A percentile compares a stretch with the other conserved stretches of the same genome.
These are phyloP conservation scores for Brachystomella parvula DNA, from an alignment of 1,140 invertebrate genomes.

Conservation along the genomic window DNA sequence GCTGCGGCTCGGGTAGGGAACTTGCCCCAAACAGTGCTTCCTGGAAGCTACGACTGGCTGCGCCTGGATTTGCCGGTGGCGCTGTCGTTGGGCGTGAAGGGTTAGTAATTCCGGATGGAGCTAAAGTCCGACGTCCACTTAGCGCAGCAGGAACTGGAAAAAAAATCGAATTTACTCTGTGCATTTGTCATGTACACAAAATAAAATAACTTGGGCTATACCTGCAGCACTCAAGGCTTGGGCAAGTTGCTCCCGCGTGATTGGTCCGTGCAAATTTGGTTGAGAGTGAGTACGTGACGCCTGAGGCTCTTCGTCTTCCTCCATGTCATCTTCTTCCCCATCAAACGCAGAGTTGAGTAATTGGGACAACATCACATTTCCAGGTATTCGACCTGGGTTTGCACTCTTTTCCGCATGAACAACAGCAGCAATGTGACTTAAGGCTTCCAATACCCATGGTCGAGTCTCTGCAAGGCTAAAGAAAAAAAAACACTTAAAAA, in stretches of 20 bases:
- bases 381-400: background rate
- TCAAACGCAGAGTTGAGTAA: conserved; percentile 7
- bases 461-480: conserved; percentile 19
- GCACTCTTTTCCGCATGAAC: conserved; percentile 20
- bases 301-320: conserved; percentile 24
- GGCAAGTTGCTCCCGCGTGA: conserved; percentile 33
- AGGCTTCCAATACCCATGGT: conserved; percentile 34
- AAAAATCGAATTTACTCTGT: too few relatives aligned
- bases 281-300: background rate
- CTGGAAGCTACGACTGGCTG: background rate
- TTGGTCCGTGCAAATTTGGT: conserved; percentile 6
- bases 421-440: conserved; percentile 28
- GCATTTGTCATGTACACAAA: too few relatives aligned
- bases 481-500: too few relatives aligned
- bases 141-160: too few relatives aligned
- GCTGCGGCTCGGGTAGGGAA: background rate
- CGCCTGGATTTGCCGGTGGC: background rate
- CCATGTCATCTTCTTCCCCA: conserved; percentile 28
- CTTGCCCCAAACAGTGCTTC: too few relatives aligned
- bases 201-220: too few relatives aligned
- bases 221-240: conserved; percentile 23
- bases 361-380: conserved; percentile 2
- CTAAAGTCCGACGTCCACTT: background rate
- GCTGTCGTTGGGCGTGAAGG: background rate
- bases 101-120: too few relatives aligned